Percentiles rank a stretch among this genome's conserved stretches.
Conservation (phyloP, 2,113 vertebrate species). For the Xiphias gladius region DNA sequence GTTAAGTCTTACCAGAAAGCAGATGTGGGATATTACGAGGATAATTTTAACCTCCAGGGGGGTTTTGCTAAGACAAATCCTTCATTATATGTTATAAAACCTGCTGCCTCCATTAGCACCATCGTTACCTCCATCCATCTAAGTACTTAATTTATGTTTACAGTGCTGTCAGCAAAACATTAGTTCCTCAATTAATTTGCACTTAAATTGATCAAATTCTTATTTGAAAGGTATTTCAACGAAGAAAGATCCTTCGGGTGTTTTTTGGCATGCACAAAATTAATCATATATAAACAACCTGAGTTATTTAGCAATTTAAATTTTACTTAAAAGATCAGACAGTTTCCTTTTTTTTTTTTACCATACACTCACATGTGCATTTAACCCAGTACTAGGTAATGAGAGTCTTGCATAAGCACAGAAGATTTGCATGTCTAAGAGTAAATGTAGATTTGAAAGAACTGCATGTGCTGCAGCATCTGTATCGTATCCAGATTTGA, state of each 20-base stretch:
- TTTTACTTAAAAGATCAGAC: background rate
- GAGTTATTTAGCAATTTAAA: background rate
- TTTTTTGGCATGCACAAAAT: background rate
- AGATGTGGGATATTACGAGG: constrained; percentile 29
- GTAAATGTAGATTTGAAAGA: constrained; percentile 6
- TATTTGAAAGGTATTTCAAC: constrained; percentile 3
- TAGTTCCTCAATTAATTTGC: constrained; percentile 18
- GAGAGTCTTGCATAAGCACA: background rate
- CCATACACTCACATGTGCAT: background rate
- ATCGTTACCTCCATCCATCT: constrained; percentile 17
- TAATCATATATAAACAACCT: background rate
- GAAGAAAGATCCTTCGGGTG: background rate
- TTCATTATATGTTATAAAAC: too few species aligned
- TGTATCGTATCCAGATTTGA: constrained; percentile 32
- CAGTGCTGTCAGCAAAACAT: constrained; percentile 10
- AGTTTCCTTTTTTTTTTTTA: too few species aligned
- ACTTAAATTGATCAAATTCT: constrained; percentile 10
- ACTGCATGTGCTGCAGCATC: constrained; percentile 4
- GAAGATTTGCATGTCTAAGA: background rate
- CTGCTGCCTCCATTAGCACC: background rate
- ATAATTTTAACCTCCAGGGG: constrained; percentile 44
- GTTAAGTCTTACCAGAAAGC: constrained; percentile 15
- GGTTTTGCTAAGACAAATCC: constrained; percentile 40
- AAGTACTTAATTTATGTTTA: constrained; percentile 15
- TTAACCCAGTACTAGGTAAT: background rate